Percentiles rank a stretch among this genome's conserved stretches.
phyloP scores from a whole-genome alignment of 2,888 invertebrate genomes.

The Plagodis pulveraria region DNA sequence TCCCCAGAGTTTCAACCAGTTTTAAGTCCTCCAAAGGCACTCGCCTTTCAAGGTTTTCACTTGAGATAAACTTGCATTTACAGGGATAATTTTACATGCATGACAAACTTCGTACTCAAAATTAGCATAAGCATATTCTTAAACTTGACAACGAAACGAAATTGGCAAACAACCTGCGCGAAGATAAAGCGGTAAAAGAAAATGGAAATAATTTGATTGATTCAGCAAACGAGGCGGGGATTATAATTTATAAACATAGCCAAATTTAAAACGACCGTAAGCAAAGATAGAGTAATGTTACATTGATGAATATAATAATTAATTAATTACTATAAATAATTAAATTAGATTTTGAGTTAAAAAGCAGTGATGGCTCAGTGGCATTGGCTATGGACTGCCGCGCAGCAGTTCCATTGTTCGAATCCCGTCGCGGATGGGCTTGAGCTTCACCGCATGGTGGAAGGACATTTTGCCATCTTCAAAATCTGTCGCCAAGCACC shows the following conservation, averaged over 20 bases:
- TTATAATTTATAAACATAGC: constrained; percentile 1
- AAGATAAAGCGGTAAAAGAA: constrained; percentile 5
- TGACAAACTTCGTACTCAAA: constrained; percentile 5
- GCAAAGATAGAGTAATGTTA: constrained; percentile 4
- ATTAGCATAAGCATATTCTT: constrained; percentile 2
- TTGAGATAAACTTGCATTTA: constrained; percentile 9
- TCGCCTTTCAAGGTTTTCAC: constrained; percentile 2
- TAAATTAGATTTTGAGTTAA: no score
- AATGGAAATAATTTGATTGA: constrained; percentile 11
- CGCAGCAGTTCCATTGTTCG: no score
- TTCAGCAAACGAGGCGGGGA: constrained; percentile 4
- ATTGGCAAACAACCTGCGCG: constrained; percentile 1
- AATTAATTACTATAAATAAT: no score
- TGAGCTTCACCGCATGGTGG: no score
- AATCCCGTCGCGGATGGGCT: no score
- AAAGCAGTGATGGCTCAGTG: no score
- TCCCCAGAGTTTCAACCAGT: constrained; percentile 1
- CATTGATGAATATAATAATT: constrained; percentile 2
- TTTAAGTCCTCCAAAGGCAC: constrained; percentile 2
- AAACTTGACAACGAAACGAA: background rate
- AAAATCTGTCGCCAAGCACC: no score
- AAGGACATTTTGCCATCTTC: no score
- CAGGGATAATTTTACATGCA: constrained; percentile 12
- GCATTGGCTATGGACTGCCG: no score
- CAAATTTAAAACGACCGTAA: constrained; percentile 1